phyloP scores from a whole-genome alignment of 2,797 vertebrate genomes.

The Ctenosaura bakeri region DNA sequence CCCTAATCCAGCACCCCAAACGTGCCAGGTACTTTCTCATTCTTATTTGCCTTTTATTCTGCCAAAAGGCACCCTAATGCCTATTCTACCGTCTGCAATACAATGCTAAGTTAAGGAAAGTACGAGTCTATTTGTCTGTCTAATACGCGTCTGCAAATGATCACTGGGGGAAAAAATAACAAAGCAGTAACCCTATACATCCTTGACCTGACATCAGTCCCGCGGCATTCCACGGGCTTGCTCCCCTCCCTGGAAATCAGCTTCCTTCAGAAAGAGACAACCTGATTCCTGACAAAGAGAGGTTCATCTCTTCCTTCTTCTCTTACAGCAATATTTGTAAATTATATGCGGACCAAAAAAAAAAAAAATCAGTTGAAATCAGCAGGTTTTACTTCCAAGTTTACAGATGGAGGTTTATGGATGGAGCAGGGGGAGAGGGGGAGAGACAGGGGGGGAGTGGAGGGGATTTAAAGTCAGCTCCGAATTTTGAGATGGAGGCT shows the following conservation, averaged over 20 bases:
- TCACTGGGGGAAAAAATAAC: background rate
- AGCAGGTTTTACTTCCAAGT: background rate
- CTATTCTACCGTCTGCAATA: background rate
- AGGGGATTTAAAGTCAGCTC: background rate
- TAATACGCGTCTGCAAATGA: no score
- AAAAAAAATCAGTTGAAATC: background rate
- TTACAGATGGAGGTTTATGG: background rate
- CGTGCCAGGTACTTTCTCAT: no score
- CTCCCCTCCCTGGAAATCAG: no score
- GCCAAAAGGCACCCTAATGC: background rate
- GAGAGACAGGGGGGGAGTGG: background rate
- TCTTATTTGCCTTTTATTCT: no score
- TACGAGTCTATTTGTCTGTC: no score
- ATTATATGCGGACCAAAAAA: background rate
- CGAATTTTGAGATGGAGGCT: no score
- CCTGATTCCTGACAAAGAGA: background rate
- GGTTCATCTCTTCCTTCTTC: no score
- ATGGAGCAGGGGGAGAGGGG: background rate
- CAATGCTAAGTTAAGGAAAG: background rate
- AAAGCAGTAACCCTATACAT: background rate
- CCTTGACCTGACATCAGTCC: background rate
- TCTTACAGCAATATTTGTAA: conserved; percentile 12
- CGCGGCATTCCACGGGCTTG: background rate
- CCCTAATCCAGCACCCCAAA: no score
- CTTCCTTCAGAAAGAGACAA: background rate